Conservation (phyloP, 2,113 vertebrate genomes). For the Gymnogyps californianus region DNA sequence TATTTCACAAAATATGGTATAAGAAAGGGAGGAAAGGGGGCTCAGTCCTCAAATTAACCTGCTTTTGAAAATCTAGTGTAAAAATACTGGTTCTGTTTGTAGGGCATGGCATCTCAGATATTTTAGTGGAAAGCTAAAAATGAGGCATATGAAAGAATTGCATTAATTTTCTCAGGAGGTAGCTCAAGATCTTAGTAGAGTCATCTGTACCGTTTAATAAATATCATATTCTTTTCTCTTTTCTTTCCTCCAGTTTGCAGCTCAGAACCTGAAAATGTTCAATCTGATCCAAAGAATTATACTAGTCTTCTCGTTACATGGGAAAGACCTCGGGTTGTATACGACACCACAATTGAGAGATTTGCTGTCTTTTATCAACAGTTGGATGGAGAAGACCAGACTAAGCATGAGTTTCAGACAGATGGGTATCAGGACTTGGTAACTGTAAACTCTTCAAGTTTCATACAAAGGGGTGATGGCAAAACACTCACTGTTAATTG, state of each 20-base stretch:
- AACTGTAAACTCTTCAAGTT: constrained; percentile 68
- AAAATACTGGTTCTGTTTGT: neutral
- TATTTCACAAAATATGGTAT: neutral
- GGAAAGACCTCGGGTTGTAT: constrained; percentile 93
- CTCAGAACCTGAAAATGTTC: constrained; percentile 92
- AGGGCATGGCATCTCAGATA: neutral
- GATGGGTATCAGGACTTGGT: constrained; percentile 99
- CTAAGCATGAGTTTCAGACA: constrained; percentile 86
- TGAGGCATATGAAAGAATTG: neutral
- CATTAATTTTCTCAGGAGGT: neutral
- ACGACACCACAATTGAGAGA: constrained; percentile 88
- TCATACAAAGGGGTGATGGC: neutral
- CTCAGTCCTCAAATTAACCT: neutral
- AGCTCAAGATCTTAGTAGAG: neutral
- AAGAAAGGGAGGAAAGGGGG: neutral
- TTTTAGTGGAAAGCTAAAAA: neutral
- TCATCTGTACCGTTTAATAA: constrained; percentile 32
- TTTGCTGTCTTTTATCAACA: constrained; percentile 88
- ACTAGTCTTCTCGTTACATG: constrained; percentile 92
- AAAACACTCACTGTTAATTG: neutral
- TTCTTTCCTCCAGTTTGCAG: constrained; percentile 85
- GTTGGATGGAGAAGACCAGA: constrained; percentile 72
- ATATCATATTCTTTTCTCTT: neutral
- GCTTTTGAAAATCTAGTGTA: neutral
- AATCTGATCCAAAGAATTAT: constrained; percentile 85